Evolutionary conservation across 2,888 invertebrate genomes (phyloP).

Genomic region (Mythimna loreyi): DNA sequence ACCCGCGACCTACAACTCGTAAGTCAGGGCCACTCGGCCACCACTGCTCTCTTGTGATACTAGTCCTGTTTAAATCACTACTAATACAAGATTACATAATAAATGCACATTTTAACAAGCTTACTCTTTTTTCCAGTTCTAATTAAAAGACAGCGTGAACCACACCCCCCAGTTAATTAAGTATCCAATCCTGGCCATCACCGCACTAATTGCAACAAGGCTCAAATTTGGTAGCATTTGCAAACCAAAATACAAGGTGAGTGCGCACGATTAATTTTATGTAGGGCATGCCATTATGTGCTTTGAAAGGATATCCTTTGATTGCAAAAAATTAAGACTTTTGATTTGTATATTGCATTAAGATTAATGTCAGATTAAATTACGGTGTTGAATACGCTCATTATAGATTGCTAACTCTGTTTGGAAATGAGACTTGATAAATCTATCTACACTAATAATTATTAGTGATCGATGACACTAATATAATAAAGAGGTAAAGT

Average conservation of each 20-base stretch:
- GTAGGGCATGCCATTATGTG: constrained; percentile 51
- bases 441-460: too few relatives aligned
- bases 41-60: too few relatives aligned
- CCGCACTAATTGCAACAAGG: constrained; percentile 41
- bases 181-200: constrained; percentile 39
- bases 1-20: too few relatives aligned
- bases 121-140: not conserved
- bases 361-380: constrained; percentile 18
- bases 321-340: constrained; percentile 31
- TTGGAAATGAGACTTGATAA: not conserved
- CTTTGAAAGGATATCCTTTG: constrained; percentile 51
- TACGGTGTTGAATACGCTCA: not conserved
- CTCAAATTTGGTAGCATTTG: constrained; percentile 53
- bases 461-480: too few relatives aligned
- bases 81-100: not conserved
- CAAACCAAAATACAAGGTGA: constrained; percentile 51
- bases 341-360: constrained; percentile 10
- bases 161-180: constrained; percentile 26
- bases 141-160: constrained; percentile 31
- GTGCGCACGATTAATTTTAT: constrained; percentile 40
- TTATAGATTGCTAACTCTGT: constrained; percentile 6
- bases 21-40: too few relatives aligned
- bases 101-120: not conserved
- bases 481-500: too few relatives aligned
- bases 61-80: not conserved